Base-by-base conservation (phyloP, 1,140 invertebrate genomes). In the Zaprionus capensis region DNA sequence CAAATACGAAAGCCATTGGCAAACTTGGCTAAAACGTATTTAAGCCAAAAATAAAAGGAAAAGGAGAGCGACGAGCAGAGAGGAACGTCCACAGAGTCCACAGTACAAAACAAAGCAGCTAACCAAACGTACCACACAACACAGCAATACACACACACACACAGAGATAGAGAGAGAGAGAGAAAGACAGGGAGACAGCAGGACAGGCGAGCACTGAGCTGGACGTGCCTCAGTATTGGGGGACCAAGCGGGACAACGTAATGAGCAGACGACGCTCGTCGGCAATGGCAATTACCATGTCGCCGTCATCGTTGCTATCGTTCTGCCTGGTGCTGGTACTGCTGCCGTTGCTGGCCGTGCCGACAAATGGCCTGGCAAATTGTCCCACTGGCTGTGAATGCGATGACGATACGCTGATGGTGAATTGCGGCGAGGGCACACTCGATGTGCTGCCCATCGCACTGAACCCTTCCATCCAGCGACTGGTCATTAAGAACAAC, bases 391-490 rank as follows among this genome's bases (percentile, higher is more conserved):
- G 95, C 62, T 98, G 97, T 92, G 95, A 94, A 88, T 98, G 97
- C 93, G 96, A 98, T 93, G 97, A 98, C 82, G 96, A 97, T 59
- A 97, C 95, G 1, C 94, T 98, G 59, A 95, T 97, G n/a, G 97
- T 98, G 1, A 95, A 96, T 57, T 98, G 98, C 92, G 95, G 97
- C 75, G 95, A 96, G 83, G 97, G 96, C 78, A 96, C 96, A 71
- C 93, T 98, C 46, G 97, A 98, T 93, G 96, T 98, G 15, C 95
- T 98, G 51, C 98, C 97, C 41, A 98, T 98, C 78, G 97, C 97
- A 1, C 94, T 98, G 49, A 98, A 98, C 93, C 98, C 98, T 4
- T 96, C 96, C 78, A 97, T 98, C 63, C 96, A 97, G 91, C 94
- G 96, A 24, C 95, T 98, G 64, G 95, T 97, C 55, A 95, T 98